Evolutionary conservation across 2,888 invertebrate species (phyloP).

Genomic region (Scaptodrosophila latifasciaeformis): DNA sequence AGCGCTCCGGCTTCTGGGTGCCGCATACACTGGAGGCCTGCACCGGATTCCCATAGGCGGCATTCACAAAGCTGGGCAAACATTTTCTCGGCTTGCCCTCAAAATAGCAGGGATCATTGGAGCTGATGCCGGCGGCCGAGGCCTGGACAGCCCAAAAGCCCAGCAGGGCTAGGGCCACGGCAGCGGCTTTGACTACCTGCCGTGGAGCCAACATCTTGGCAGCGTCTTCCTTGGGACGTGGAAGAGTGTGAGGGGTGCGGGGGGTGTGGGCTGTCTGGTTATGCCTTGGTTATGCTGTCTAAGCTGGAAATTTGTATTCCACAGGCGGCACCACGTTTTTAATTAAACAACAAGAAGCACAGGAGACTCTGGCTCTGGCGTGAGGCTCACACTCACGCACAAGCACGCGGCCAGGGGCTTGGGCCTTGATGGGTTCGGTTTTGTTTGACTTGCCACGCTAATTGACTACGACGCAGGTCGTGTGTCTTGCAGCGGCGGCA

Average conservation of each 20-base stretch:
- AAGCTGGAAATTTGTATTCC: background rate
- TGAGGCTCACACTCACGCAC: background rate
- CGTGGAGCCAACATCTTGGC: too few species aligned
- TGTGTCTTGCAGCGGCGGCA: background rate
- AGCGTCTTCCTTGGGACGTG: too few species aligned
- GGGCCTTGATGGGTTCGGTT: background rate
- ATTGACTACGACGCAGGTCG: too few species aligned
- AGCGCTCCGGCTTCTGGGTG: slow-evolving; percentile 83
- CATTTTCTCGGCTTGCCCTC: slow-evolving; percentile 92
- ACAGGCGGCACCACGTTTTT: background rate
- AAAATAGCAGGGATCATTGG: slow-evolving; percentile 92
- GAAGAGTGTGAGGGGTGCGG: too few species aligned
- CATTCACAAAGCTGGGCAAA: slow-evolving; percentile 99
- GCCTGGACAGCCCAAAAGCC: slow-evolving; percentile 9
- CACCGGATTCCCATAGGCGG: slow-evolving; percentile 94
- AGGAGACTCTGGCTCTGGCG: too few species aligned
- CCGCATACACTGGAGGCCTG: slow-evolving; percentile 94
- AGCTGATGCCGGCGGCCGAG: slow-evolving; percentile 26
- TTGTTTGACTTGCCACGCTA: slow-evolving; percentile 7
- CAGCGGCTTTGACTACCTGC: slow-evolving; percentile 10
- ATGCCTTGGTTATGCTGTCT: too few species aligned
- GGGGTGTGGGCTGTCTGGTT: too few species aligned
- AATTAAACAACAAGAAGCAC: background rate
- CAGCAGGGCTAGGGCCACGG: slow-evolving; percentile 15
- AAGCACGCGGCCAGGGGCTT: background rate